These are phyloP conservation scores for Enteromius unitaeniatus DNA, from an alignment of 2,797 vertebrate genomes.

Conservation along the genomic window DNA sequence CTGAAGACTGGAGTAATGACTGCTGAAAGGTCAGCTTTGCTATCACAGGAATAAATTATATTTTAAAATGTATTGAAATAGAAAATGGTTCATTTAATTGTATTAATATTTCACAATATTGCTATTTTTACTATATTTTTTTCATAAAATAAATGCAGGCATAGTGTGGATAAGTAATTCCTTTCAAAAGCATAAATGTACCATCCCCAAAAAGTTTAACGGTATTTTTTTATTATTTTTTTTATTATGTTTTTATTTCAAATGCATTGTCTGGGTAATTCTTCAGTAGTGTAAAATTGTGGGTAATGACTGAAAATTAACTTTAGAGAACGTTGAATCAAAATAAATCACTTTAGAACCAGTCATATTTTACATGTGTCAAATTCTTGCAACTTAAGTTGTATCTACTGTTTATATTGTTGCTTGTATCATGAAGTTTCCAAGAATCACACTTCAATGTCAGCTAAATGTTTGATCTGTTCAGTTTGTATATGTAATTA, in stretches of 20 bases:
- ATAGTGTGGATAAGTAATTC: no score
- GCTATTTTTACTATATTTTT: background rate
- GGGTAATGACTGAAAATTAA: background rate
- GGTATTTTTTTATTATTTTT: background rate
- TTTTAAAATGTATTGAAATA: background rate
- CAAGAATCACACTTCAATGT: background rate
- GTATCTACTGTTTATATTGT: background rate
- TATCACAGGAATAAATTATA: background rate
- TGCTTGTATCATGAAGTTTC: background rate
- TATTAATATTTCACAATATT: background rate
- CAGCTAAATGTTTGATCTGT: background rate
- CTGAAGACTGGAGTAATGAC: background rate
- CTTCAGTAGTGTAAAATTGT: background rate
- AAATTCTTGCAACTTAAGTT: background rate
- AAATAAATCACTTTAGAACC: background rate
- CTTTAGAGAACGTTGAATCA: background rate
- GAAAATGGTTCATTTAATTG: background rate
- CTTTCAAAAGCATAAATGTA: background rate
- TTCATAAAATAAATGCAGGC: background rate
- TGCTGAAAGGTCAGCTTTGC: background rate
- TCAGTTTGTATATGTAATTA: conserved; percentile 46
- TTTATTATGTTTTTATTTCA: background rate
- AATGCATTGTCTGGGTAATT: background rate
- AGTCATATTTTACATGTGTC: background rate
- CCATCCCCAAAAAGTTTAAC: background rate